phyloP scores from a whole-genome alignment of 2,797 vertebrate genomes.

The Selene dorsalis region DNA sequence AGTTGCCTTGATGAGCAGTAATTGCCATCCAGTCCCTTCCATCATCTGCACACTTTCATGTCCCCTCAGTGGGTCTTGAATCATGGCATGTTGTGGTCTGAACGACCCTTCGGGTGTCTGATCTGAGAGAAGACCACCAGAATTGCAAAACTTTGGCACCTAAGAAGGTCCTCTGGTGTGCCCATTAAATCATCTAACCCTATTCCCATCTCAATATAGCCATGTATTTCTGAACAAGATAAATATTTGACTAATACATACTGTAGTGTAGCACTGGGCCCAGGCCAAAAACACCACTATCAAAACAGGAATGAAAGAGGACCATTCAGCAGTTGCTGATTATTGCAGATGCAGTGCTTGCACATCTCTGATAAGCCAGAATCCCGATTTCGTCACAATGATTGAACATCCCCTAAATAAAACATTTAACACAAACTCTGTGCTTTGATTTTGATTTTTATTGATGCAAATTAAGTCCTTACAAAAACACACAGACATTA shows the following conservation, averaged over 20 bases:
- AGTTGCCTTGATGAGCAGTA: conserved; percentile 77
- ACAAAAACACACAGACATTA: conserved; percentile 25
- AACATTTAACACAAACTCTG: conserved; percentile 31
- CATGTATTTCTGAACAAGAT: conserved; percentile 83
- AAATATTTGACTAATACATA: conserved; percentile 88
- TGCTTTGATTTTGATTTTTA: conserved; percentile 48
- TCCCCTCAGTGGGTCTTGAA: conserved; percentile 79
- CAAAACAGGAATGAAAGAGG: conserved; percentile 78
- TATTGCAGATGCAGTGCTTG: conserved; percentile 74
- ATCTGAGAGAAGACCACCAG: conserved; percentile 83
- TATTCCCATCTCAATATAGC: conserved; percentile 85
- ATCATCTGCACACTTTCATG: conserved; percentile 79
- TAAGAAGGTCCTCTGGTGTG: conserved; percentile 73
- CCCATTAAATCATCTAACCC: conserved; percentile 85
- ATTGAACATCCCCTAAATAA: conserved; percentile 50
- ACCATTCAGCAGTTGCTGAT: conserved; percentile 81
- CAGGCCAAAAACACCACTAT: conserved; percentile 80
- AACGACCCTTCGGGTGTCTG: conserved; percentile 76
- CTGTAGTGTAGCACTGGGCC: conserved; percentile 82
- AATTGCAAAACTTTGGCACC: conserved; percentile 80
- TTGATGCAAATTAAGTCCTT: conserved; percentile 42
- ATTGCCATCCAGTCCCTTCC: conserved; percentile 72
- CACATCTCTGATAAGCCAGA: conserved; percentile 69
- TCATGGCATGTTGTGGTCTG: conserved; percentile 75
- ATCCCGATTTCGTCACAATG: conserved; percentile 59